These are phyloP conservation scores for Uloborus plumipes DNA, from an alignment of 2,888 invertebrate genomes.

Conservation along the genomic window DNA sequence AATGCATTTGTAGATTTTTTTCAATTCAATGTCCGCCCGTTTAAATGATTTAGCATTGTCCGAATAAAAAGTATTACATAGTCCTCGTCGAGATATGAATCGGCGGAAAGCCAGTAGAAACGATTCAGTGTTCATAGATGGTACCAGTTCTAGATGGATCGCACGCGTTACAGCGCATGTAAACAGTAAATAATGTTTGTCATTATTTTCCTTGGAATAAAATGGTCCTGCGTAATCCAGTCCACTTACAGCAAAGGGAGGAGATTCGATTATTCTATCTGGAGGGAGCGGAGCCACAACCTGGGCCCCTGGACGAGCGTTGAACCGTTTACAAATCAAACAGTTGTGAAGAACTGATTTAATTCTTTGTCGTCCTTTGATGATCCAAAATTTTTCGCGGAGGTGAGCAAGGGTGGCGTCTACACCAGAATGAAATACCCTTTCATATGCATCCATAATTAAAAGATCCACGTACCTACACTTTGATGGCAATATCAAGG, in stretches of 20 bases:
- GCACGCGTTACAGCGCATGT: too few relatives aligned
- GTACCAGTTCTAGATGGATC: neutral
- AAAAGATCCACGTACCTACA: neutral
- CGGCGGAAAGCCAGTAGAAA: neutral
- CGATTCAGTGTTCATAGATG: neutral
- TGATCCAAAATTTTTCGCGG: neutral
- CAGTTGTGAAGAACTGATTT: too few relatives aligned
- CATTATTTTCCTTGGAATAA: neutral
- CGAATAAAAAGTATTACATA: neutral
- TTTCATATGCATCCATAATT: neutral
- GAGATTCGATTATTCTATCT: neutral
- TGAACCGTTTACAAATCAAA: too few relatives aligned
- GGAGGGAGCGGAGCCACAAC: neutral
- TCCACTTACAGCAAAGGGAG: too few relatives aligned
- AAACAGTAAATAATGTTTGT: neutral
- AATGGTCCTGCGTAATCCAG: neutral
- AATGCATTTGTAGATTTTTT: neutral
- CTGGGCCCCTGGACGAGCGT: neutral
- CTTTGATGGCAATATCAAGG: neutral
- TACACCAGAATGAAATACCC: conserved; percentile 16
- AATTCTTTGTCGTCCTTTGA: neutral
- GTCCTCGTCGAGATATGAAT: neutral
- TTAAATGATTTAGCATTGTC: neutral
- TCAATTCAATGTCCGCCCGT: neutral
- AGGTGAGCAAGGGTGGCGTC: neutral